Percentiles rank a stretch among this genome's conserved stretches.
These are phyloP conservation scores for Typhlichthys subterraneus DNA, from an alignment of 2,797 vertebrate species.

Conservation along the genomic window DNA sequence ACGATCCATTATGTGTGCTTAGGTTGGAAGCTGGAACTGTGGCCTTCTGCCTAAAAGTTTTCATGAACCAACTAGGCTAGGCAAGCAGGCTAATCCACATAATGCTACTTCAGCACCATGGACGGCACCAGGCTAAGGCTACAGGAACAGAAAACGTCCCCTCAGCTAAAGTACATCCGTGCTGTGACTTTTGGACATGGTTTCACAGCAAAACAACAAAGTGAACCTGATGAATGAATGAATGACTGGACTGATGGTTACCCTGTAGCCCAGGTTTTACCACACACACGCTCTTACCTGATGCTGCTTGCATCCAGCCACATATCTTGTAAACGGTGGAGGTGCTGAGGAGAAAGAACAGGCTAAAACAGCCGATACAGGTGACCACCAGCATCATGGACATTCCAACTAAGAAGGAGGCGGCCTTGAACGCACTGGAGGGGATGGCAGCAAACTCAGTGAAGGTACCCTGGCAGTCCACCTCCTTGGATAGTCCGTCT, in stretches of 20 bases:
- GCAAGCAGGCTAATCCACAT: not conserved
- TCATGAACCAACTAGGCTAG: too few species aligned
- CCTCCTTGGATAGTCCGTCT: slow-evolving; percentile 86
- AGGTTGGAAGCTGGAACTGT: too few species aligned
- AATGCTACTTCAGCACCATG: slow-evolving; percentile 49
- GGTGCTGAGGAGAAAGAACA: slow-evolving; percentile 98
- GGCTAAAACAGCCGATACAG: slow-evolving; percentile 92
- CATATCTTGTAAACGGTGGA: slow-evolving; percentile 98
- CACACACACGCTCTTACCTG: slow-evolving; percentile 77
- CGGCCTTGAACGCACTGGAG: slow-evolving; percentile 93
- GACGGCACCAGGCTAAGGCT: slow-evolving; percentile 34
- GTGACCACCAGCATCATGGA: slow-evolving; percentile 94
- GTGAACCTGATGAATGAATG: too few species aligned
- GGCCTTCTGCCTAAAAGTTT: too few species aligned
- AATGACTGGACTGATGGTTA: too few species aligned
- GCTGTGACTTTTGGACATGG: not conserved
- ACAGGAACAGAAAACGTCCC: too few species aligned
- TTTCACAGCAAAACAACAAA: not conserved
- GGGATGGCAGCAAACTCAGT: slow-evolving; percentile 92
- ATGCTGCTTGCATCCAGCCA: slow-evolving; percentile 94
- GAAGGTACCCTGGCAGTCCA: slow-evolving; percentile 92
- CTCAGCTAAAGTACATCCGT: too few species aligned
- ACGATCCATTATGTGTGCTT: too few species aligned
- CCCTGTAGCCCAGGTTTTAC: not conserved
- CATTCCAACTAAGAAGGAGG: slow-evolving; percentile 94